Percentiles rank a stretch among this genome's conserved stretches.
Evolutionary conservation across 2,888 invertebrate species (phyloP).

Genomic region (Agrilus mali): DNA sequence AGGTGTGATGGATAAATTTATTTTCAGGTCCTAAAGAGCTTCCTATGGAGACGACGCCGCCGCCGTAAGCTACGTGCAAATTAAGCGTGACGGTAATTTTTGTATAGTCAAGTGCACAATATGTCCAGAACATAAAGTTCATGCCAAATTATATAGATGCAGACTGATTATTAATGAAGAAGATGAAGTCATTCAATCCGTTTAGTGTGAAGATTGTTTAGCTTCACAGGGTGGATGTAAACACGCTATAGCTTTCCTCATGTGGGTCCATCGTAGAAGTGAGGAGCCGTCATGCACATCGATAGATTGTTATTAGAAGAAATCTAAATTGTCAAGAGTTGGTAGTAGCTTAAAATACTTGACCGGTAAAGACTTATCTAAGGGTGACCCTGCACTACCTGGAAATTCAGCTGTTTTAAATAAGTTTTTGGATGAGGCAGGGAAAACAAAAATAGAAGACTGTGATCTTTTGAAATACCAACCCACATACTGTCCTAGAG

Average conservation of each 20-base stretch:
- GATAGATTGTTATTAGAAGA: slow-evolving; percentile 5
- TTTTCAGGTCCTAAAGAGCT: neutral
- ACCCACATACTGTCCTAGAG: too few relatives aligned
- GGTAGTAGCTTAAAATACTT: too few relatives aligned
- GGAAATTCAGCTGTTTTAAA: too few relatives aligned
- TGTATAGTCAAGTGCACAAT: slow-evolving; percentile 4
- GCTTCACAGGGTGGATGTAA: slow-evolving; percentile 8
- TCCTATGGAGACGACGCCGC: slow-evolving; percentile 11
- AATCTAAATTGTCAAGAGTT: neutral
- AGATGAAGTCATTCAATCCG: slow-evolving; percentile 1
- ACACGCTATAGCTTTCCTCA: slow-evolving; percentile 4
- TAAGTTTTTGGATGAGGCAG: too few relatives aligned
- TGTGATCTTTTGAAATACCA: too few relatives aligned
- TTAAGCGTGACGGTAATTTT: slow-evolving; percentile 1
- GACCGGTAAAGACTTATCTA: too few relatives aligned
- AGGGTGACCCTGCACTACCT: too few relatives aligned
- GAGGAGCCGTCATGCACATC: too few relatives aligned
- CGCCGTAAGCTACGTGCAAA: slow-evolving; percentile 8
- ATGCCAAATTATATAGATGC: slow-evolving; percentile 2
- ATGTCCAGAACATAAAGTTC: slow-evolving; percentile 6
- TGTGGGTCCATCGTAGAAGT: too few relatives aligned
- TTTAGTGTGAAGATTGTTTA: slow-evolving; percentile 7
- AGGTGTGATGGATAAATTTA: too few relatives aligned
- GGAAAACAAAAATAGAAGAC: too few relatives aligned
- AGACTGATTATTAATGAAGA: slow-evolving; percentile 5